Evolutionary conservation across 1,140 invertebrate genomes (phyloP).

Genomic region (Heliothis subflexa): DNA sequence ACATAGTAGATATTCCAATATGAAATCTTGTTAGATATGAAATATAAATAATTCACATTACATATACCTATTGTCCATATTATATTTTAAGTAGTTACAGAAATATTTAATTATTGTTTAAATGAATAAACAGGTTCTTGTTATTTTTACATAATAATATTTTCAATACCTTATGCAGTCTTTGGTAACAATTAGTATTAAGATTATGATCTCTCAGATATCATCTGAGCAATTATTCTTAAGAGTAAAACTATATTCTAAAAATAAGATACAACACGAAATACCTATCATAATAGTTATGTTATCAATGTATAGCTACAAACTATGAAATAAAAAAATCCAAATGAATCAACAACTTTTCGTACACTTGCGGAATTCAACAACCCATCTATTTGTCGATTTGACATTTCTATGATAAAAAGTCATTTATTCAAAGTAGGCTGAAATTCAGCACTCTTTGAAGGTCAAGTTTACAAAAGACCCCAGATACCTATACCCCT

Average conservation of each 20-base stretch:
- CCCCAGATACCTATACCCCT: too few species aligned
- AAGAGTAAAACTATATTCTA: background rate
- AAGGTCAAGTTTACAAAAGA: too few species aligned
- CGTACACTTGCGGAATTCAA: too few species aligned
- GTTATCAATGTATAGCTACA: background rate
- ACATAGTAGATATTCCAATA: slow-evolving; percentile 47
- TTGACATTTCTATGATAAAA: too few species aligned
- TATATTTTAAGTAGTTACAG: background rate
- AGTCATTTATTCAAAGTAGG: too few species aligned
- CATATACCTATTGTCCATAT: background rate
- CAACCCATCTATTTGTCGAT: too few species aligned
- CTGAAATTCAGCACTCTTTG: too few species aligned
- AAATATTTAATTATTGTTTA: background rate
- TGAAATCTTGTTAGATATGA: background rate
- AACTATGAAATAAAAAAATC: too few species aligned
- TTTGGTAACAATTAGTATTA: background rate
- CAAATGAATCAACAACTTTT: too few species aligned
- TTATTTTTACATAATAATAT: too few species aligned
- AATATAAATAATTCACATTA: background rate
- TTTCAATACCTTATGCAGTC: background rate
- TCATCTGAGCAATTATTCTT: slow-evolving; percentile 1
- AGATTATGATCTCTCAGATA: slow-evolving; percentile 27
- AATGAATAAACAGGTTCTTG: background rate
- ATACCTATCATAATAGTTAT: background rate
- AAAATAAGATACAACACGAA: too few species aligned